A percentile compares a stretch with the other conserved stretches of the same genome.
Conservation (phyloP, 1,140 invertebrate genomes). For the Diabrotica undecimpunctata region DNA sequence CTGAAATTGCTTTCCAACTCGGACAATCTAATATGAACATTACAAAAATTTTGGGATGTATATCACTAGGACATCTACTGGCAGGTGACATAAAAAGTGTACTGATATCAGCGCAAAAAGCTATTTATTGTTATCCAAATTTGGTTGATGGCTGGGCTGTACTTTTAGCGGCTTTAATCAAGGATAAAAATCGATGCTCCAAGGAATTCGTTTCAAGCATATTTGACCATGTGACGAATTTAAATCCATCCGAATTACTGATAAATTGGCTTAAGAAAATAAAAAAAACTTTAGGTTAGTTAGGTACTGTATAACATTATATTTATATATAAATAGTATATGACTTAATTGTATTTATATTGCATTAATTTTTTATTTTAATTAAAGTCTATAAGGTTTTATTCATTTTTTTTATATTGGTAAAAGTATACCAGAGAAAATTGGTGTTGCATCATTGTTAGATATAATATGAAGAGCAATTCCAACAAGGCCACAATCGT, state of each 20-base stretch:
- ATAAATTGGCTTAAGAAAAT: conserved; percentile 12
- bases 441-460: too few species aligned
- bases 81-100: conserved; percentile 33
- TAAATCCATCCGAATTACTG: background rate
- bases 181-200: background rate
- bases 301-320: too few species aligned
- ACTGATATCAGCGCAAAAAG: conserved; percentile 39
- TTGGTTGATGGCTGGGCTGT: conserved; percentile 35
- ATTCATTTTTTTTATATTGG: too few species aligned
- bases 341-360: too few species aligned
- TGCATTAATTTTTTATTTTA: too few species aligned
- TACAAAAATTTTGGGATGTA: conserved; percentile 24
- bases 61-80: conserved; percentile 32
- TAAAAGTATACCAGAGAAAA: too few species aligned
- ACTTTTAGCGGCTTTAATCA: background rate
- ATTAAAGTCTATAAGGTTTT: too few species aligned
- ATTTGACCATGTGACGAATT: background rate
- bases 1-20: conserved; percentile 35
- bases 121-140: conserved; percentile 41
- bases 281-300: background rate
- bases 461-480: too few species aligned
- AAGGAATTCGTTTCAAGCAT: background rate
- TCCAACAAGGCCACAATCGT: too few species aligned
- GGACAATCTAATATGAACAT: conserved; percentile 37
- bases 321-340: too few species aligned